Conservation (phyloP, 2,797 vertebrate genomes). For the Melanotaenia maccullochi region DNA sequence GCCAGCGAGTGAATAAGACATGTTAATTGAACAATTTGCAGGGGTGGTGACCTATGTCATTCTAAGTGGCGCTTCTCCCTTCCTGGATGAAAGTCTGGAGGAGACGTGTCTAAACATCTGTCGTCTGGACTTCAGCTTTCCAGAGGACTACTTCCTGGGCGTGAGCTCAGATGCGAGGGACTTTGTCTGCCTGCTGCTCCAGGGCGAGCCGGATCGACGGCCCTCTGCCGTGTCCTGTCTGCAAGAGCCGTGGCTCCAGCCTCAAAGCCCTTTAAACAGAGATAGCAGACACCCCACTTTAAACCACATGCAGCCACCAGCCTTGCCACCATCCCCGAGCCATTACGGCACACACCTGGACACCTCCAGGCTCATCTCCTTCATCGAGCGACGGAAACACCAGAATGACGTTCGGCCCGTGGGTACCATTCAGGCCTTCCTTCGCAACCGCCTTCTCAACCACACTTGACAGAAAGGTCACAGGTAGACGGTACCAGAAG, state of each 20-base stretch:
- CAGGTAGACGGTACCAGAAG: constrained; percentile 5
- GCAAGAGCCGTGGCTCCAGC: constrained; percentile 92
- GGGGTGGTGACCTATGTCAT: constrained; percentile 92
- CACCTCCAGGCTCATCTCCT: constrained; percentile 92
- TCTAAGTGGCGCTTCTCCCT: constrained; percentile 94
- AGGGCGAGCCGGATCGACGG: constrained; percentile 87
- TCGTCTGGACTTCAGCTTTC: constrained; percentile 96
- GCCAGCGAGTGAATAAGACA: not conserved
- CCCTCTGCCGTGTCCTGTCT: constrained; percentile 88
- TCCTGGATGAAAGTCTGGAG: constrained; percentile 95
- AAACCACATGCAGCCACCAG: constrained; percentile 41
- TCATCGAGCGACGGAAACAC: constrained; percentile 96
- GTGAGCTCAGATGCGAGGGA: constrained; percentile 92
- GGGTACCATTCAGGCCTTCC: constrained; percentile 89
- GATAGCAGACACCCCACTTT: constrained; percentile 46
- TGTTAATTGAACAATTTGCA: constrained; percentile 40
- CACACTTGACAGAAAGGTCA: constrained; percentile 79
- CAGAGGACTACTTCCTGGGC: constrained; percentile 93
- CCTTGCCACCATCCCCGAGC: constrained; percentile 35
- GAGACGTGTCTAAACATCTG: constrained; percentile 98
- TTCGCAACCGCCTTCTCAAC: constrained; percentile 91
- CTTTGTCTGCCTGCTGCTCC: constrained; percentile 91
- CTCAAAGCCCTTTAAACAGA: constrained; percentile 56
- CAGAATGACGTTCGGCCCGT: constrained; percentile 93
- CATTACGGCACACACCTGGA: constrained; percentile 83